Percentiles rank a stretch among this genome's conserved stretches.
phyloP scores from a whole-genome alignment of 2,888 invertebrate genomes.

The Netelia melanura region DNA sequence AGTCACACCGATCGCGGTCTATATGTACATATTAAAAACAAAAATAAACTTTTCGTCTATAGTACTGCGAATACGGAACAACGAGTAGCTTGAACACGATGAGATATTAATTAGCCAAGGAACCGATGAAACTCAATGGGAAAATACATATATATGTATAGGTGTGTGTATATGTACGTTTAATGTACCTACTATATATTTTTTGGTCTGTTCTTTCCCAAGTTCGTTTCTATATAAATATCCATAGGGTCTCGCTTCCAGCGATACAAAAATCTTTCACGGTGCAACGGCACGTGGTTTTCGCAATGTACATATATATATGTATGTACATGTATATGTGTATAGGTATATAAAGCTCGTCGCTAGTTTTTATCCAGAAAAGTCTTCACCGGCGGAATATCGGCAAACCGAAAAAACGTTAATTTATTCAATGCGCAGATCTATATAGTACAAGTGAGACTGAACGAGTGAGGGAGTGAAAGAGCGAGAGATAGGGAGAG shows the following conservation, averaged over 20 bases:
- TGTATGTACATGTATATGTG: constrained; percentile 3
- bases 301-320: background rate
- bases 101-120: constrained; percentile 64
- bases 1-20: constrained; percentile 15
- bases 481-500: constrained; percentile 48
- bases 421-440: constrained; percentile 81
- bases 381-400: constrained; percentile 73
- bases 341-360: constrained; percentile 46
- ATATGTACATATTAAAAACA: background rate
- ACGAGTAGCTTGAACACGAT: constrained; percentile 54
- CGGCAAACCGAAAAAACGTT: constrained; percentile 82
- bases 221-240: constrained; percentile 35
- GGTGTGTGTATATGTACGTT: background rate
- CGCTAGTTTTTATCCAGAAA: constrained; percentile 17
- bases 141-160: background rate
- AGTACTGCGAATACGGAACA: constrained; percentile 11
- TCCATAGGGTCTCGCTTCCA: constrained; percentile 45
- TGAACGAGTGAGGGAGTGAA: constrained; percentile 32
- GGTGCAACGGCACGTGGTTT: constrained; percentile 51
- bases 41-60: constrained; percentile 11
- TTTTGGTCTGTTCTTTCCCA: constrained; percentile 35
- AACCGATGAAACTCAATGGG: constrained; percentile 42
- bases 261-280: constrained; percentile 63
- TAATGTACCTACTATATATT: constrained; percentile 10
- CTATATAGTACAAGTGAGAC: constrained; percentile 68